Percentiles rank a stretch among this genome's conserved stretches.
phyloP scores from a whole-genome alignment of 2,888 invertebrate species.

The Elysia crispata region DNA sequence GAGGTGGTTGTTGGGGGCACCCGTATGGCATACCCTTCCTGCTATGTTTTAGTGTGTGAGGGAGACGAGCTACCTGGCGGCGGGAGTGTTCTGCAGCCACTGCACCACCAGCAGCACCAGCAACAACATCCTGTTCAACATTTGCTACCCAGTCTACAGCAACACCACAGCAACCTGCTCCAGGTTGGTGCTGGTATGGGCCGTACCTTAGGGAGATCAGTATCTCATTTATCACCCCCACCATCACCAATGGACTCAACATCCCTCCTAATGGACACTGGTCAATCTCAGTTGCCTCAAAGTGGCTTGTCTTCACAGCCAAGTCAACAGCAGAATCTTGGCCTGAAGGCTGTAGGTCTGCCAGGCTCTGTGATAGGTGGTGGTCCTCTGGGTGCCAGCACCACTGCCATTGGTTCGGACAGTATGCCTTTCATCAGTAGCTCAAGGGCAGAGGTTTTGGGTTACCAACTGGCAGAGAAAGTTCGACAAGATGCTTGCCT shows the following conservation, averaged over 20 bases:
- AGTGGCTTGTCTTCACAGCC: constrained; percentile 24
- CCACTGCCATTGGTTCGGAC: constrained; percentile 47
- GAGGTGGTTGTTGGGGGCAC: constrained; percentile 85
- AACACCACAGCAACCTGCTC: constrained; percentile 49
- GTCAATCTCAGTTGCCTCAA: too few species aligned
- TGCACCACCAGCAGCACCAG: constrained; percentile 1
- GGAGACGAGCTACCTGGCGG: constrained; percentile 61
- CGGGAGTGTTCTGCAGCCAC: constrained; percentile 46
- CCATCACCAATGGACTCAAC: constrained; percentile 70
- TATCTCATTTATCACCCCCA: constrained; percentile 68
- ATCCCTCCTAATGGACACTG: too few species aligned
- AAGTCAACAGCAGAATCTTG: constrained; percentile 21
- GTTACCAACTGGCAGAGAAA: constrained; percentile 50
- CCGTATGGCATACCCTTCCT: constrained; percentile 96
- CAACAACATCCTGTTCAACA: constrained; percentile 10
- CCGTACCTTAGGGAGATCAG: constrained; percentile 49
- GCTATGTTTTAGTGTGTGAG: constrained; percentile 86
- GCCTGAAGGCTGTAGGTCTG: constrained; percentile 50
- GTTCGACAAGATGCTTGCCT: constrained; percentile 50
- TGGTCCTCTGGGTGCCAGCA: constrained; percentile 46
- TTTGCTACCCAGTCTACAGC: constrained; percentile 16
- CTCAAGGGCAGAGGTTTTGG: constrained; percentile 43
- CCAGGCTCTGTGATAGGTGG: constrained; percentile 54
- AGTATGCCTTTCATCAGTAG: constrained; percentile 44
- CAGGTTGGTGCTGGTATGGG: constrained; percentile 50